A percentile compares a stretch with the other conserved stretches of the same genome.
Conservation (phyloP, 2,113 vertebrate genomes). For the Gobiocypris rarus region DNA sequence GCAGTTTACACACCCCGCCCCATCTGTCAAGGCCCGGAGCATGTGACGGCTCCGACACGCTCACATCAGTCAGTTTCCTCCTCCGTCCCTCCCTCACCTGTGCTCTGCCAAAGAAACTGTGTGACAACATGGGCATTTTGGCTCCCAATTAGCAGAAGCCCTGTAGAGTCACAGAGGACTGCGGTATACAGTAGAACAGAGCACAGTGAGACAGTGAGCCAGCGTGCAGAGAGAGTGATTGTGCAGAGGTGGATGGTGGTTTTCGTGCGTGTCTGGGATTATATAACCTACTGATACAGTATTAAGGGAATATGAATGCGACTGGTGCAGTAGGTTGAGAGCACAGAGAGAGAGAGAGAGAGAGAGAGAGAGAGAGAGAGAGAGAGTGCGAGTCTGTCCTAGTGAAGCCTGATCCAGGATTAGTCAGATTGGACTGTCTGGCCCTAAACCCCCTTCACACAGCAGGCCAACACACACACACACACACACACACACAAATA, state of each 20-base stretch:
- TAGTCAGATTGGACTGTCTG: constrained; percentile 49
- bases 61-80: constrained; percentile 41
- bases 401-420: constrained; percentile 53
- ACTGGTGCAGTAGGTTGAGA: constrained; percentile 21
- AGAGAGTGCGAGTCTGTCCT: constrained; percentile 12
- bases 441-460: constrained; percentile 35
- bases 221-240: not conserved
- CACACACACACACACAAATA: not conserved
- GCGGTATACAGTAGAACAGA: not conserved
- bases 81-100: constrained; percentile 17
- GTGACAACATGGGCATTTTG: not conserved
- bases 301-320: constrained; percentile 32
- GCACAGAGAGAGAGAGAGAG: not conserved
- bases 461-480: constrained; percentile 15
- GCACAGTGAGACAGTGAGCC: not conserved
- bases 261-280: constrained; percentile 23
- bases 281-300: constrained; percentile 38
- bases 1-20: constrained; percentile 57
- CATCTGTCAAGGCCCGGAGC: constrained; percentile 37
- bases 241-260: not conserved
- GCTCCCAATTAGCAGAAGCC: not conserved
- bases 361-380: constrained; percentile 11
- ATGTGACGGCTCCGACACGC: constrained; percentile 52
- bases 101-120: not conserved
- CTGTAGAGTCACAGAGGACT: not conserved